These are phyloP conservation scores for Melipona beecheii DNA, from an alignment of 2,888 invertebrate species.

Conservation along the genomic window DNA sequence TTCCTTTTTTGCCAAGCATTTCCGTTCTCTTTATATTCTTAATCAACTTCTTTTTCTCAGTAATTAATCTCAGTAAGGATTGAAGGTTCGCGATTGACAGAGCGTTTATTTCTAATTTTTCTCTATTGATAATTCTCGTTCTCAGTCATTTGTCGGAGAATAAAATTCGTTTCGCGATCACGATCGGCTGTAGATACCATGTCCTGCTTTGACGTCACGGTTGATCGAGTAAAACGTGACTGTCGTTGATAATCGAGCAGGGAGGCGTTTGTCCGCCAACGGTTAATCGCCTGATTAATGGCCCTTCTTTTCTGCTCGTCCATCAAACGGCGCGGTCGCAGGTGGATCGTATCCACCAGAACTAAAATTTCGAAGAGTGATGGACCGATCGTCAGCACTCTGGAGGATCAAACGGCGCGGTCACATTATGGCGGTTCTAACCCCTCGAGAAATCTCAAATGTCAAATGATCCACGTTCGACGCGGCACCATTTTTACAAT, in stretches of 20 bases:
- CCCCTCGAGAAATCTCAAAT: too few species aligned
- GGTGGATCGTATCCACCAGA: not conserved
- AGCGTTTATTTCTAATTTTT: not conserved
- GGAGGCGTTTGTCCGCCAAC: slow-evolving; percentile 15
- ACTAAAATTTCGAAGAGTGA: not conserved
- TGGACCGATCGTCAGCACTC: too few species aligned
- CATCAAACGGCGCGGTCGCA: not conserved
- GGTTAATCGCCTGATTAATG: slow-evolving; percentile 30
- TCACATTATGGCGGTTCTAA: not conserved
- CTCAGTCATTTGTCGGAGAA: not conserved
- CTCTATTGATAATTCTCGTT: too few species aligned
- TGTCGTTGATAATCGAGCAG: slow-evolving; percentile 32
- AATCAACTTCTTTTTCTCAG: not conserved
- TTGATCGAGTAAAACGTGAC: slow-evolving; percentile 34
- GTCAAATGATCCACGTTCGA: not conserved
- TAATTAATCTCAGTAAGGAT: not conserved
- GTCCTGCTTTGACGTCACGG: slow-evolving; percentile 37
- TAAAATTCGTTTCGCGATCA: slow-evolving; percentile 2
- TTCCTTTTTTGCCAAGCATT: too few species aligned
- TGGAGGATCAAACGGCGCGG: not conserved
- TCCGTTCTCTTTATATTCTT: too few species aligned
- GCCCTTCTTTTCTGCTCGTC: slow-evolving; percentile 9
- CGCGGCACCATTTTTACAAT: too few species aligned
- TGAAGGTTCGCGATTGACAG: not conserved
- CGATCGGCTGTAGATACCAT: slow-evolving; percentile 11